These are phyloP conservation scores for Pseudochirops corinnae DNA, from an alignment of 2,797 vertebrate species.

Conservation along the genomic window DNA sequence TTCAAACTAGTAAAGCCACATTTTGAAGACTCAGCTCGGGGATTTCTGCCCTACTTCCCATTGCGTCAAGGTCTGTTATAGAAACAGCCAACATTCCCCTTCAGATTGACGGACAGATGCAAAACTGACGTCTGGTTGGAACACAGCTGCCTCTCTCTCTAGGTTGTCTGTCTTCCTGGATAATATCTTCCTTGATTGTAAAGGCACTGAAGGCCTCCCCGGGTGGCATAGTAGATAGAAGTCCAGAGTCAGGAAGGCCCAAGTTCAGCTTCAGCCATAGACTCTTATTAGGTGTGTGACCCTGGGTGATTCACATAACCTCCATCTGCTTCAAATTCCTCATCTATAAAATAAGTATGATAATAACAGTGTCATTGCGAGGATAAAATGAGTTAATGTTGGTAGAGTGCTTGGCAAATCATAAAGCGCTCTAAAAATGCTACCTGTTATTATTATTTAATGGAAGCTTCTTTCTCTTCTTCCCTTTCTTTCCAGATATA, in stretches of 20 bases:
- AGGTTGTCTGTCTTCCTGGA: not conserved
- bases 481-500: not conserved
- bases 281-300: not conserved
- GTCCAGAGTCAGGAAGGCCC: not conserved
- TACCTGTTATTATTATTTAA: not conserved
- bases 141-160: not conserved
- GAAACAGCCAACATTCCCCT: not conserved
- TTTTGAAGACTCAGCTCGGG: not conserved
- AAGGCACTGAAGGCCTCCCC: not conserved
- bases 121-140: not conserved
- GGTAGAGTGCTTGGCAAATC: not conserved
- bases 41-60: not conserved
- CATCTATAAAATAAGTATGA: not conserved
- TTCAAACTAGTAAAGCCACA: not conserved
- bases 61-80: not conserved
- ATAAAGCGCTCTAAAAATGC: not conserved
- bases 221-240: no score
- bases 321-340: not conserved
- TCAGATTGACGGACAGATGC: not conserved
- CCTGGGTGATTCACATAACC: not conserved
- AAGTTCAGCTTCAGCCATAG: not conserved
- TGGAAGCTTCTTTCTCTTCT: not conserved
- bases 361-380: not conserved
- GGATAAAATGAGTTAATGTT: not conserved
- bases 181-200: not conserved